Evolutionary conservation across 2,888 invertebrate species (phyloP).

Genomic region (Hydriomena furcata): DNA sequence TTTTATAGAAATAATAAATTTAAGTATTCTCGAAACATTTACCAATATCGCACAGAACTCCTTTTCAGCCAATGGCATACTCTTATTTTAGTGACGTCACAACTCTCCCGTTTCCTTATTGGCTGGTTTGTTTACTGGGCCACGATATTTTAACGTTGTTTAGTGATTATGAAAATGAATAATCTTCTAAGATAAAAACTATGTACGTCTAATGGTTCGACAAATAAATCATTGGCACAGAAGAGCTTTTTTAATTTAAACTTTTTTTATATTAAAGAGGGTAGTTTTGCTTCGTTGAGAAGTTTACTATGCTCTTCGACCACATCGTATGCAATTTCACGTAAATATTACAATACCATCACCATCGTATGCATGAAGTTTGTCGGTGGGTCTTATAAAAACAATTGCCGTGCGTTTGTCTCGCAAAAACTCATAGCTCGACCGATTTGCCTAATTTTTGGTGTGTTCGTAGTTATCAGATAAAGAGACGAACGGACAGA

Average conservation of each 20-base stretch:
- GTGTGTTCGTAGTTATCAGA: no score
- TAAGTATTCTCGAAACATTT: not conserved
- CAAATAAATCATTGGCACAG: constrained; percentile 23
- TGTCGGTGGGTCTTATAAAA: no score
- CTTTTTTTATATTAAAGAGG: constrained; percentile 27
- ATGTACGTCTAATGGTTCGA: constrained; percentile 16
- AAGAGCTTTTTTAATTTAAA: constrained; percentile 22
- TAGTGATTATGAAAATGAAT: constrained; percentile 6
- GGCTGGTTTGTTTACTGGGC: constrained; percentile 2
- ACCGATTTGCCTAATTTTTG: no score
- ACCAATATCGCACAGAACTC: not conserved
- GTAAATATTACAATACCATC: no score
- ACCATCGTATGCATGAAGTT: no score
- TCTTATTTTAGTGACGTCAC: constrained; percentile 3
- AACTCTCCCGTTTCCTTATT: not conserved
- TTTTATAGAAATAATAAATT: not conserved
- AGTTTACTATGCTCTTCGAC: no score
- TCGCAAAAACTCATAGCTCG: no score
- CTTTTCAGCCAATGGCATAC: not conserved
- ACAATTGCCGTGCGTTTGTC: no score
- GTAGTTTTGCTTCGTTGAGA: not conserved
- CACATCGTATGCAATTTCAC: no score
- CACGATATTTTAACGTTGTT: constrained; percentile 6
- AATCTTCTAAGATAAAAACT: constrained; percentile 10
- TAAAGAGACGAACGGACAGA: no score